Evolutionary conservation across 2,888 invertebrate species (phyloP).

Genomic region (Metallyticus violacea): DNA sequence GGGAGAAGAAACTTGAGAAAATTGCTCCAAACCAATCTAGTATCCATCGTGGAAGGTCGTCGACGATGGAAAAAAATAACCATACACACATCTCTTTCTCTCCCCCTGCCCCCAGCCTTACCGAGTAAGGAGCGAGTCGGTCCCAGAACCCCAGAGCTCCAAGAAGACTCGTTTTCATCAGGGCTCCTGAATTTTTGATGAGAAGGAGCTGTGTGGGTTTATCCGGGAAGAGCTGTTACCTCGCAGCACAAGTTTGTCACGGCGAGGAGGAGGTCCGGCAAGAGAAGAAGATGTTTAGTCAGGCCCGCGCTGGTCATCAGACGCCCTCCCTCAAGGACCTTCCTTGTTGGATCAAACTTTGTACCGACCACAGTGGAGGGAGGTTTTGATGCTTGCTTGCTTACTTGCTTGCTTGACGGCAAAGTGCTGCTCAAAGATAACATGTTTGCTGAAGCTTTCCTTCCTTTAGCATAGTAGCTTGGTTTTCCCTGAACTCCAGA

Average conservation of each 20-base stretch:
- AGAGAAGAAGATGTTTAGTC: background rate
- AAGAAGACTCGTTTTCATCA: conserved; percentile 37
- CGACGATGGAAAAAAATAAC: conserved; percentile 14
- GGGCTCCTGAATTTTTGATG: conserved; percentile 37
- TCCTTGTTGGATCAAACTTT: conserved; percentile 21
- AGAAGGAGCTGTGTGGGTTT: conserved; percentile 26
- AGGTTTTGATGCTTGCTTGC: background rate
- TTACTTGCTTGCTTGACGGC: background rate
- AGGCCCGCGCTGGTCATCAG: background rate
- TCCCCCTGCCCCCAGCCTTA: background rate
- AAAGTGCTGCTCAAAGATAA: conserved; percentile 18
- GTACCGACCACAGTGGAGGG: conserved; percentile 13
- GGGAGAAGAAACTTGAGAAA: conserved; percentile 23
- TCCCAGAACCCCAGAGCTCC: conserved; percentile 19
- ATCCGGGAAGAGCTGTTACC: background rate
- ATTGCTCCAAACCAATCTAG: conserved; percentile 35
- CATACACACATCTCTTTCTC: background rate
- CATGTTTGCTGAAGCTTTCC: conserved; percentile 12
- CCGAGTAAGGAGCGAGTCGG: background rate
- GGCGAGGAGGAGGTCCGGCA: background rate
- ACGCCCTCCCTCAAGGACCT: conserved; percentile 11
- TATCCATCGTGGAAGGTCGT: conserved; percentile 23
- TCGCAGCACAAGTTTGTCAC: conserved; percentile 21
- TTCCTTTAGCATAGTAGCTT: background rate
- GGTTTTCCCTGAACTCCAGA: background rate